Conservation (phyloP, 2,888 invertebrate genomes). For the Monoplex corrugatus region DNA sequence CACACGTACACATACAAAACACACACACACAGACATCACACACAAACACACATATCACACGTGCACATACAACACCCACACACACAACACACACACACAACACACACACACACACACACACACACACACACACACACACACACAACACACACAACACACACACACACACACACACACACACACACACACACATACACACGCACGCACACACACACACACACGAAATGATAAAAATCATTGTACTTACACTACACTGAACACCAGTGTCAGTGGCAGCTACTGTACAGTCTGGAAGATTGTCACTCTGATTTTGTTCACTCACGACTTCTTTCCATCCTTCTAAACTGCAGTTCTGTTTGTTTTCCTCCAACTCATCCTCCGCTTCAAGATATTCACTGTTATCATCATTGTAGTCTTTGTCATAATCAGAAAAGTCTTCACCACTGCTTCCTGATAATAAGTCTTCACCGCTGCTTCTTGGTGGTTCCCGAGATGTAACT, state of each 20-base stretch:
- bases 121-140: not conserved
- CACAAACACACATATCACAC: not conserved
- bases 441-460: no score
- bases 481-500: no score
- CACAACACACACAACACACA: slow-evolving; percentile 13
- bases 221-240: not conserved
- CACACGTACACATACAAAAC: not conserved
- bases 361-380: not conserved
- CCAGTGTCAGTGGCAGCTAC: not conserved
- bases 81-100: no score
- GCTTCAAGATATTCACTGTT: not conserved
- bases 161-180: slow-evolving; percentile 10
- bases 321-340: not conserved
- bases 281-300: not conserved
- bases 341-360: no score
- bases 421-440: not conserved
- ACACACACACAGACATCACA: not conserved
- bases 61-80: not conserved
- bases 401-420: not conserved
- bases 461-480: no score
- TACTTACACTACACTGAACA: slow-evolving; percentile 15
- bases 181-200: slow-evolving; percentile 1
- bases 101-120: no score
- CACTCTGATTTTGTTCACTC: not conserved
- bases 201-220: not conserved